Evolutionary conservation across 64 coral and sea anemone genomes (phyloP), one percentile per base, ranked within the genome.

Genomic region (Anthopleura sola): DNA sequence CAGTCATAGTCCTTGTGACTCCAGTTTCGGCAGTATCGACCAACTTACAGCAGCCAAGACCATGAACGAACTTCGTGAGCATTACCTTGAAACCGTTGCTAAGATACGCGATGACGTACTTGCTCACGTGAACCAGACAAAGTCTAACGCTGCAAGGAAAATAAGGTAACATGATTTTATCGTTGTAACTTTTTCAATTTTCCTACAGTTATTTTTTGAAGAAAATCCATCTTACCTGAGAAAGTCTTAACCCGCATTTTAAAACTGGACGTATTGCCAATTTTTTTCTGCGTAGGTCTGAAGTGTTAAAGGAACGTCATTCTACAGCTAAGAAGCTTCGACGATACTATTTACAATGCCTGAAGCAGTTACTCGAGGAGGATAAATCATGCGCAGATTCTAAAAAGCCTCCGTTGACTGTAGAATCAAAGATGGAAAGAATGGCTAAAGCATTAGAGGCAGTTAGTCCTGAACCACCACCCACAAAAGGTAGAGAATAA

Each of bases 1-100:
- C 58, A 78, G 51, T 12, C 69, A 90, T n/a, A 95, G 86, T 49
- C 78, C 58, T 58, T 92, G 55, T 40, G 95, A 97, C 56, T 81
- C 84, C 38, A 99, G 90, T 75, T 78, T 92, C 31, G 75, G 87
- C 4, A 94, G 92, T 37, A n/a, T 92, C 0, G 94, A 96, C 57
- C 83, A 96, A 38, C 26, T 90, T 49, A 83, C 90, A 48, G 90
- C 87, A 62, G 81, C 84, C 24, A 90, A 78, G 34, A 86, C 86
- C 49, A 86, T 99, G 14, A 83, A 99, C 48, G 90, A 99, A 47
- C 76, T 99, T 5, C 90, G 97, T 46, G 86, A 88, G 32, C 78
- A 95, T 47, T 99, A 99, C 87, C 76, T 99, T 80, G 97, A 94
- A 20, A 99, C 97, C 18, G 87, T 94, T 85, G 97, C 97, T 87